These are phyloP conservation scores for Tapirus terrestris DNA, from an alignment of 2,113 vertebrate species.

Conservation along the genomic window DNA sequence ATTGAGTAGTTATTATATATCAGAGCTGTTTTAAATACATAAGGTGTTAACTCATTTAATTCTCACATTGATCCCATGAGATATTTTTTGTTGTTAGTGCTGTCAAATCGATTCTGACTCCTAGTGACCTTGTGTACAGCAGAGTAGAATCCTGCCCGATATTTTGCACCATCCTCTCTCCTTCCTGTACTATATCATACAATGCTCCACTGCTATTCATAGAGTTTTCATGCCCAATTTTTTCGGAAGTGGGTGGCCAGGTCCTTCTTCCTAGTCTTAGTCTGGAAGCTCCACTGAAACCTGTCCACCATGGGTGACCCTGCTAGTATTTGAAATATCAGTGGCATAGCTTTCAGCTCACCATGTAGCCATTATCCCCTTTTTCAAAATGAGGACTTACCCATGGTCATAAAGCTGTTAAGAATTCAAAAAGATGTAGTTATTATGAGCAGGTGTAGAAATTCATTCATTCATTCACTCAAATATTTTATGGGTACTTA, in stretches of 20 bases:
- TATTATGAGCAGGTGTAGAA: not conserved
- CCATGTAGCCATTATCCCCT: not conserved
- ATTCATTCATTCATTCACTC: not conserved
- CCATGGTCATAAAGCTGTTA: conserved; percentile 34
- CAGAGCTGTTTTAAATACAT: not conserved
- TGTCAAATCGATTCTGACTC: too few species aligned
- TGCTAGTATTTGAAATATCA: too few species aligned
- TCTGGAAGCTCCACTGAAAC: too few species aligned
- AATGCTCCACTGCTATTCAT: too few species aligned
- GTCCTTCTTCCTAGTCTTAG: too few species aligned
- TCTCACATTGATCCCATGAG: not conserved
- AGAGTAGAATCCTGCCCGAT: too few species aligned
- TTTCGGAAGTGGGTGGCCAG: too few species aligned
- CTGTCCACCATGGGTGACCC: too few species aligned
- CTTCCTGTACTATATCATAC: too few species aligned
- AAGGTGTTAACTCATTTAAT: not conserved
- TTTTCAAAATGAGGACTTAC: not conserved
- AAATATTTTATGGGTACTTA: not conserved
- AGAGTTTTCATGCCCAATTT: too few species aligned
- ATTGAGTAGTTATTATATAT: not conserved
- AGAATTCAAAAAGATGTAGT: not conserved
- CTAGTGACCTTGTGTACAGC: too few species aligned
- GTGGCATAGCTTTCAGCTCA: not conserved
- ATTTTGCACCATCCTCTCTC: too few species aligned
- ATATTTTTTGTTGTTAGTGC: not conserved